phyloP scores from a whole-genome alignment of 2,113 vertebrate genomes.

The Pitta sordida region DNA sequence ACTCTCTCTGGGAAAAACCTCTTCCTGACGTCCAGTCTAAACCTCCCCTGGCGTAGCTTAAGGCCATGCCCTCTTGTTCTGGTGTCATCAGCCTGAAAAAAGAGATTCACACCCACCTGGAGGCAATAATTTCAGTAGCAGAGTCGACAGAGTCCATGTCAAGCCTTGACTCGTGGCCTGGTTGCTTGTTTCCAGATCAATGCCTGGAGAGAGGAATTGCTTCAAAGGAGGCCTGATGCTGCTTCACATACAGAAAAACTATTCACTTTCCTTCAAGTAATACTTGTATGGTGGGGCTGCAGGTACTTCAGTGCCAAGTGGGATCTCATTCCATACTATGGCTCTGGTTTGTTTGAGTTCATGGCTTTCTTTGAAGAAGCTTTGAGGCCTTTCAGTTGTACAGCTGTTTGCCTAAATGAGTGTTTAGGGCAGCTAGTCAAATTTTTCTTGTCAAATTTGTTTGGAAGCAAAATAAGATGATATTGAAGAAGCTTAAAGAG shows the following conservation, averaged over 20 bases:
- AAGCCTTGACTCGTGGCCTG: not conserved
- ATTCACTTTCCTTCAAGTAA: not conserved
- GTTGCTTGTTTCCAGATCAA: not conserved
- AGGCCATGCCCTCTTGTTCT: too few relatives aligned
- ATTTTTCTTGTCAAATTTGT: not conserved
- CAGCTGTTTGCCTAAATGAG: not conserved
- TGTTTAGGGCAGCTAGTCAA: accelerated
- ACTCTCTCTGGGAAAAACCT: too few relatives aligned
- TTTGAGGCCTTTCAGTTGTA: not conserved
- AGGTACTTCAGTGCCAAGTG: not conserved
- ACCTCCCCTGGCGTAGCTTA: too few relatives aligned
- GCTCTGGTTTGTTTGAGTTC: not conserved
- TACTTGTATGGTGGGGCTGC: accelerated
- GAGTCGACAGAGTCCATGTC: not conserved
- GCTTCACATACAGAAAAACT: not conserved
- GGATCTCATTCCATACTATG: not conserved
- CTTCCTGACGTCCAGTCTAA: too few relatives aligned
- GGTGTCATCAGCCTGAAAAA: too few relatives aligned
- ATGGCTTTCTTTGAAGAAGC: not conserved
- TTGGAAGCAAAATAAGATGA: not conserved
- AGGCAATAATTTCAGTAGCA: not conserved
- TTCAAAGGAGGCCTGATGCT: not conserved
- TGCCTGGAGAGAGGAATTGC: not conserved
- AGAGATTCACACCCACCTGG: too few relatives aligned
- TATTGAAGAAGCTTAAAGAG: not conserved